Evolutionary conservation across 2,797 vertebrate genomes (phyloP).

Genomic region (Gymnopithys bicolor): DNA sequence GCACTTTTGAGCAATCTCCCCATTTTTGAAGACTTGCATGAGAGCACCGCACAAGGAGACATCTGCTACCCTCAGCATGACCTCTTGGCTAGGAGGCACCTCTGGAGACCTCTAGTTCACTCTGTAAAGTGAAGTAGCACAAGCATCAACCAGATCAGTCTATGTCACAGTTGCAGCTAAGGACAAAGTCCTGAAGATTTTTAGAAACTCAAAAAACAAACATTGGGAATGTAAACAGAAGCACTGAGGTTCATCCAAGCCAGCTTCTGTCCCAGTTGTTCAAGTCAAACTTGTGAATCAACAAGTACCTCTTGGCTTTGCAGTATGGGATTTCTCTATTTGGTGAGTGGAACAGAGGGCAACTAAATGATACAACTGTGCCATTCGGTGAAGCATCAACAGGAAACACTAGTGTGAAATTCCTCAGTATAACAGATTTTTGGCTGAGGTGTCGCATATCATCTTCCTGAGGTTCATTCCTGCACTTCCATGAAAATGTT

Average conservation of each 20-base stretch:
- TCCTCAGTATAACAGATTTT: conserved; percentile 71
- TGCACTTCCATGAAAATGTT: conserved; percentile 40
- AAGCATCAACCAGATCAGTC: not conserved
- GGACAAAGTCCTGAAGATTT: not conserved
- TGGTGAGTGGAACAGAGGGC: conserved; percentile 68
- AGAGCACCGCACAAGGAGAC: accelerated
- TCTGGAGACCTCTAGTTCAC: not conserved
- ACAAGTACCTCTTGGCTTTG: conserved; percentile 52
- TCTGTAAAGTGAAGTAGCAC: not conserved
- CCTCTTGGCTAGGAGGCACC: not conserved
- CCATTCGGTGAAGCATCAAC: conserved; percentile 72
- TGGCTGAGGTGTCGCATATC: conserved; percentile 66
- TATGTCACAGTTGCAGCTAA: not conserved
- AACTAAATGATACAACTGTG: conserved; percentile 70
- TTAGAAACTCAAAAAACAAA: conserved; percentile 10
- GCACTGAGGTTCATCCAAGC: conserved; percentile 11
- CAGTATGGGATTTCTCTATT: conserved; percentile 52
- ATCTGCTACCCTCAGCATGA: not conserved
- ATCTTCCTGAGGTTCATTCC: conserved; percentile 54
- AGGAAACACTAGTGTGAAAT: conserved; percentile 74
- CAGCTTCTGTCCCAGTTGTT: conserved; percentile 29
- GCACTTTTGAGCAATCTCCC: not conserved
- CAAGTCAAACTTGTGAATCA: conserved; percentile 46
- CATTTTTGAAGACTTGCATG: not conserved
- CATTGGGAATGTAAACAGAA: conserved; percentile 19